phyloP scores from a whole-genome alignment of 1,140 invertebrate genomes.

The Zaprionus nigranus region DNA sequence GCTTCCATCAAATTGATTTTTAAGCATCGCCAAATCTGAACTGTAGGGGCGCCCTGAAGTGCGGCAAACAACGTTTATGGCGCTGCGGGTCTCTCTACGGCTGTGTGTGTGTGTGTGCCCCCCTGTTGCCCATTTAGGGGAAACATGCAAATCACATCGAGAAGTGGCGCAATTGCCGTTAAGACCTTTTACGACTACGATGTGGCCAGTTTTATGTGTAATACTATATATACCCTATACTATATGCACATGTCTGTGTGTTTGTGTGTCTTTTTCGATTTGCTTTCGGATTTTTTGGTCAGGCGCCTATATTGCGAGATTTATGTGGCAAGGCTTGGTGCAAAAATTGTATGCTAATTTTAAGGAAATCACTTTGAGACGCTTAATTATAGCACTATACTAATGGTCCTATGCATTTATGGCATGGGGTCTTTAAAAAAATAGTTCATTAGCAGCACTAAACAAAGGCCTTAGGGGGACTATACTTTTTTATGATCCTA shows the following conservation, averaged over 20 bases:
- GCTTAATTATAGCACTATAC: slow-evolving; percentile 58
- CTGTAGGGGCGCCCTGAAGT: slow-evolving; percentile 37
- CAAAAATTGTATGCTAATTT: slow-evolving; percentile 71
- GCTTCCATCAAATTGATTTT: slow-evolving; percentile 64
- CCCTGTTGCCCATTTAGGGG: slow-evolving; percentile 38
- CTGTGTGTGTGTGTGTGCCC: background rate
- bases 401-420: slow-evolving; percentile 57
- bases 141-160: slow-evolving; percentile 64
- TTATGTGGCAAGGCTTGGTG: slow-evolving; percentile 35
- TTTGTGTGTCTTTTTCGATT: background rate
- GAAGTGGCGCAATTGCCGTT: slow-evolving; percentile 66
- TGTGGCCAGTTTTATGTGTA: slow-evolving; percentile 20
- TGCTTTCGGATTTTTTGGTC: slow-evolving; percentile 41
- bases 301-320: slow-evolving; percentile 52
- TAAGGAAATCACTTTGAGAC: slow-evolving; percentile 46
- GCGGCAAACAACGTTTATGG: slow-evolving; percentile 27
- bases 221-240: background rate
- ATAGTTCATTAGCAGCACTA: slow-evolving; percentile 16
- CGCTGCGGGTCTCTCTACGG: background rate
- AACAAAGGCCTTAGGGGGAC: background rate
- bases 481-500: background rate
- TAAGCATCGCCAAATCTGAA: slow-evolving; percentile 48
- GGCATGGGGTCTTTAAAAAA: slow-evolving; percentile 28
- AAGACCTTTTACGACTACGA: slow-evolving; percentile 47
- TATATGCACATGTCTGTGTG: background rate